Conservation (phyloP, 2,797 vertebrate species). For the Chiloscyllium punctatum region DNA sequence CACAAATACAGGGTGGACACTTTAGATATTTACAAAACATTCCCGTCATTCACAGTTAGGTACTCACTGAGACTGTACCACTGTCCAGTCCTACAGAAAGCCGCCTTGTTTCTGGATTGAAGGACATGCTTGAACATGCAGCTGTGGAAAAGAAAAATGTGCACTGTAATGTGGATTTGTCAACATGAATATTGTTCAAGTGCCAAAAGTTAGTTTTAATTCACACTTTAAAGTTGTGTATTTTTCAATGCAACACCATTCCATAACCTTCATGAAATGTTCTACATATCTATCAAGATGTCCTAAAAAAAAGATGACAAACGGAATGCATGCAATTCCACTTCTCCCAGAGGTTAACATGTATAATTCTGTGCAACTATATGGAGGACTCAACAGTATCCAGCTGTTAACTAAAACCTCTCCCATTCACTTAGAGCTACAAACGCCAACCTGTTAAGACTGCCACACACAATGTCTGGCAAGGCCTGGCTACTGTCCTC, state of each 20-base stretch:
- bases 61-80: slow-evolving; percentile 89
- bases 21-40: background rate
- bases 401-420: background rate
- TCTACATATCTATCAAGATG: background rate
- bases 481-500: background rate
- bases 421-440: background rate
- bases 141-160: slow-evolving; percentile 64
- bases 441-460: background rate
- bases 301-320: background rate
- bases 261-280: background rate
- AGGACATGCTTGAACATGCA: slow-evolving; percentile 91
- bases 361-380: background rate
- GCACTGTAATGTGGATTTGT: background rate
- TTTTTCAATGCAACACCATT: background rate
- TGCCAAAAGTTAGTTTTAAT: background rate
- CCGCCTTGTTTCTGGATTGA: slow-evolving; percentile 95
- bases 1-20: background rate
- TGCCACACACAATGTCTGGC: background rate
- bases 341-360: background rate
- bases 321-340: background rate
- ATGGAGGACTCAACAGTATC: background rate
- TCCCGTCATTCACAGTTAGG: slow-evolving; percentile 41
- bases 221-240: background rate
- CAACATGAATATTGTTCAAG: background rate
- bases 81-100: slow-evolving; percentile 91